Evolutionary conservation across 2,113 vertebrate species (phyloP).

Genomic region (Sarotherodon lohbergeri): DNA sequence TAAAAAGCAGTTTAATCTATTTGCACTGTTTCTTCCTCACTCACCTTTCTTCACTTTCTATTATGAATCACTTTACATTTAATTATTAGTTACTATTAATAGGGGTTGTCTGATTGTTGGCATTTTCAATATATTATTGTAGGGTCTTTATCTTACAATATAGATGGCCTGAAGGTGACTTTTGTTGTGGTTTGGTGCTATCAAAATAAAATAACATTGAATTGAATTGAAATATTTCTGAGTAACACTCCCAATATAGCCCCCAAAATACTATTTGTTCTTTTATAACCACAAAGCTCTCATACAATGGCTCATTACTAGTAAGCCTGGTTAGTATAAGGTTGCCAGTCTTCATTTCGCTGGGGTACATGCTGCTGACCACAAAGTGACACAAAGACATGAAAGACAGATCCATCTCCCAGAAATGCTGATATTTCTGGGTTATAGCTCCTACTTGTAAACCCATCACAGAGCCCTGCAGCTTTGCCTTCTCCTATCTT

Average conservation of each 20-base stretch:
- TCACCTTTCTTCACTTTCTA: background rate
- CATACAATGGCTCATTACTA: background rate
- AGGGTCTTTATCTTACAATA: background rate
- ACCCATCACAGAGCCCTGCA: background rate
- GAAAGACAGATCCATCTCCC: background rate
- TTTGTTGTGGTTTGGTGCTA: background rate
- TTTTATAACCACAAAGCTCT: background rate
- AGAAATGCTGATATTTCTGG: conserved; percentile 12
- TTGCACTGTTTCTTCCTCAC: background rate
- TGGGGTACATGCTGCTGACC: background rate
- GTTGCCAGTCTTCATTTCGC: background rate
- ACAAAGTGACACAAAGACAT: background rate
- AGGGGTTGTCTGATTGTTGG: background rate
- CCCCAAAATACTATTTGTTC: background rate
- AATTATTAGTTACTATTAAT: background rate
- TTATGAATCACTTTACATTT: background rate
- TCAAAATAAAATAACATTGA: background rate
- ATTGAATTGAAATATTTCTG: background rate
- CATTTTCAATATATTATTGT: background rate
- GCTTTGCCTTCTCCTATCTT: background rate
- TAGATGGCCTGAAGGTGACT: background rate
- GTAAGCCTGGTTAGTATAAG: background rate
- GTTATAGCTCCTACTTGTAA: background rate
- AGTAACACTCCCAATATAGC: background rate
- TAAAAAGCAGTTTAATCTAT: background rate